Evolutionary conservation across 2,888 invertebrate genomes (phyloP), one percentile per base, ranked within the genome.

Genomic region (Trilocha varians): DNA sequence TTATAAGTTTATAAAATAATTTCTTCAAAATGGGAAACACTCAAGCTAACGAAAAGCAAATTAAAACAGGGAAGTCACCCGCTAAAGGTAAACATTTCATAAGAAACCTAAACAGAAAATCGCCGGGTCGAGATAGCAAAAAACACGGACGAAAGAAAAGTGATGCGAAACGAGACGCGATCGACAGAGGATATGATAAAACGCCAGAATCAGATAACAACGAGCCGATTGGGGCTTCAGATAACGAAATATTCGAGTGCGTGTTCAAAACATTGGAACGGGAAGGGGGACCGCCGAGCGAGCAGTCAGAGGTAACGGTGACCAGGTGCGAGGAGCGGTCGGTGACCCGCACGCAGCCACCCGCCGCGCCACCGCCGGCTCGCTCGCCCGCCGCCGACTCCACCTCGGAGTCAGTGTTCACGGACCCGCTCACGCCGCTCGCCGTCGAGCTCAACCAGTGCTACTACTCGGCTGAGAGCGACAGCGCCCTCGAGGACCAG

Each of bases 331-430:
- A 59, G 65, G 43, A 50, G 55, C 53, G 62, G 58, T 57, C 60
- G 57, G 65, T 82, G 85, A 85, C 83, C 85, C 77, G 72, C 66
- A 74, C 67, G 66, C 67, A 62, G 61, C 66, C 60, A 48, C 51
- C 60, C 58, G 59, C 62, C 54, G 55, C 57, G 53, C 59, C 46
- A 47, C 49, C 51, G 49, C 63, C 53, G 60, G 59, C 60, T 53
- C 62, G 59, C 57, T 74, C 77, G 53, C 87, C 86, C 54, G 88
- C 84, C 62, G 87, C 82, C 63, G 88, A 86, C 50, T 91, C 91
- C 56, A 90, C 88, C 60, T 90, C 91, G 50, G 91, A 91, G 72
- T 92, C 93, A 65, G 89, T 92, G 71, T 93, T 93, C 82, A 92
- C 92, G 55, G 93, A 93, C 73, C 90, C 92, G 55, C 82, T 88